phyloP scores from a whole-genome alignment of 92 coral and sea anemone genomes.

The Umimayanthus kanabou region DNA sequence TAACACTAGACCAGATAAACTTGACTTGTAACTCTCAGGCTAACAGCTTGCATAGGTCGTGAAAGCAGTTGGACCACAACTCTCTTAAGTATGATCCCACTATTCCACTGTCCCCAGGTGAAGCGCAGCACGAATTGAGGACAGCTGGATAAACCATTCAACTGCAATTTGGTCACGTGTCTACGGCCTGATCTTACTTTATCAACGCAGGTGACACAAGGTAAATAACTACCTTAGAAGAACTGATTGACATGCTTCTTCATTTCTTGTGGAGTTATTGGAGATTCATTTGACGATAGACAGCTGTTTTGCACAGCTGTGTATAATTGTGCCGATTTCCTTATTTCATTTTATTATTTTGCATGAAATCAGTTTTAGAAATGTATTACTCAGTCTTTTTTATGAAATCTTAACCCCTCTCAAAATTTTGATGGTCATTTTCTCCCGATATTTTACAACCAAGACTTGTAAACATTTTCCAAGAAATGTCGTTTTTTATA shows the following conservation, averaged over 20 bases:
- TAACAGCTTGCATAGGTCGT: not conserved
- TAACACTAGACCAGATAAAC: not conserved
- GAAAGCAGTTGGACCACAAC: not conserved
- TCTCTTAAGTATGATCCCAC: not conserved
- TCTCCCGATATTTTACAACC: too few relatives aligned
- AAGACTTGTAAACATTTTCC: too few relatives aligned
- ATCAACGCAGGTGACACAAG: not conserved
- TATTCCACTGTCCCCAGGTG: not conserved
- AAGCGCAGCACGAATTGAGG: not conserved
- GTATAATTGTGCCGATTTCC: not conserved
- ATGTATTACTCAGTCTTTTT: not conserved
- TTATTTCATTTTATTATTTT: too few relatives aligned
- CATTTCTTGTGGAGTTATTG: not conserved
- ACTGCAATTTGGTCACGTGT: constrained; percentile 7
- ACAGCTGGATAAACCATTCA: constrained; percentile 28
- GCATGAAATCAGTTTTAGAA: too few relatives aligned
- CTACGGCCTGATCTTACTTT: not conserved
- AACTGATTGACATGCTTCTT: not conserved
- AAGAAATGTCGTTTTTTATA: too few relatives aligned
- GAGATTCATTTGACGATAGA: not conserved
- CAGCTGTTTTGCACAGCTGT: constrained; percentile 16
- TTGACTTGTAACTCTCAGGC: not conserved
- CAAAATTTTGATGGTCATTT: too few relatives aligned
- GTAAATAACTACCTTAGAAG: not conserved
- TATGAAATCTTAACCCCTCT: not conserved